Evolutionary conservation across 2,113 vertebrate species (phyloP), one percentile per base, ranked within the genome.

Genomic region (Taurulus bubalis): DNA sequence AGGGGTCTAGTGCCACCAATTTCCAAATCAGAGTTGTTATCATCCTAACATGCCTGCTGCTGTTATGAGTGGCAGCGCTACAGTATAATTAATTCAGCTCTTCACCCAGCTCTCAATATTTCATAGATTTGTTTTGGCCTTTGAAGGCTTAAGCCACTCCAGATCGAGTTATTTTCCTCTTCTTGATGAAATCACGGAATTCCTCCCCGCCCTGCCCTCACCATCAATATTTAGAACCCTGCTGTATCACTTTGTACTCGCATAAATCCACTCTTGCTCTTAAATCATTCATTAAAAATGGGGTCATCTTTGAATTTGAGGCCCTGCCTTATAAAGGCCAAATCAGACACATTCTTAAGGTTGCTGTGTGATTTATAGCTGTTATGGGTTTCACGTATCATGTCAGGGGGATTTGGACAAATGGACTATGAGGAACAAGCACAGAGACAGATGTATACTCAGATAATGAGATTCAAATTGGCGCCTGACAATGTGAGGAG

Each of bases 141-240:
- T 84, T 87, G 83, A 83, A 90, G 79, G 53, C 71, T 87, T 86
- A 83, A 93, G 87, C 65, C 78, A 82, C 75, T 77, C 74, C 34
- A 60, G 55, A 76, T 85, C 42, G 22, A 85, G 70, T 87, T 76
- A 78, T 87, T 89, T 92, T 59, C 60, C 49, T 77, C 75, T 47
- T 84, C 71, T 87, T 77, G 22, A 89, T 76, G 71, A 70, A 64
- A 85, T 69, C 66, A 6, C 53, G 30, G 38, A 84, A 69, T 67
- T 51, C 71, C 30, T 32, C 30, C 30, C 58, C 69, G 9, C 62
- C 58, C 66, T 78, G 55, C 74, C 30, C 62, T 72, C 62, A 47
- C 14, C 85, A 92, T 93, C 89, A 93, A 94, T 93, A 92, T 94
- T 93, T 89, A 92, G 89, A 66, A 36, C 15, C 24, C 49, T 1